These are phyloP conservation scores for Mastigias papua DNA, from an alignment of 30 jellyfish, hydroid and myxozoan species.

Conservation along the genomic window DNA sequence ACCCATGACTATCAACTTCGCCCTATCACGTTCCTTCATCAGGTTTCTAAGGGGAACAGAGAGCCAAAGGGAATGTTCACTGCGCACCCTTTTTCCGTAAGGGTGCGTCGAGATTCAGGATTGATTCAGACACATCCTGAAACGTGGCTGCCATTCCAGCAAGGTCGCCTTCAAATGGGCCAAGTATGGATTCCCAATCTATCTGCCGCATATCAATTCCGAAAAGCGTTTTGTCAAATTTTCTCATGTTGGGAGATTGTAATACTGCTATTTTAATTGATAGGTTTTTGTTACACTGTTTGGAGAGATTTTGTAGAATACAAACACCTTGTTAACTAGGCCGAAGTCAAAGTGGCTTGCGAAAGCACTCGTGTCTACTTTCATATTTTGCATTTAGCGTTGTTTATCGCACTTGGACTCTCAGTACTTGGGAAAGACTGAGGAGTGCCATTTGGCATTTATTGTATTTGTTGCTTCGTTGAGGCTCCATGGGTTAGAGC, in stretches of 20 bases:
- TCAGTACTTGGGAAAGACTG: no score
- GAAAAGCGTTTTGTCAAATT: slow-evolving; percentile 37
- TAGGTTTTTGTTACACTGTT: no score
- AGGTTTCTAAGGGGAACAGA: slow-evolving; percentile 35
- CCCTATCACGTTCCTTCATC: slow-evolving; percentile 45
- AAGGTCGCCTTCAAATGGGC: slow-evolving; percentile 45
- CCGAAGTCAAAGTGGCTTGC: no score
- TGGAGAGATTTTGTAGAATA: no score
- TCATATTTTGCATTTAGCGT: no score
- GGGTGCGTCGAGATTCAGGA: slow-evolving; percentile 49
- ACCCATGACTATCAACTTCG: slow-evolving; percentile 6
- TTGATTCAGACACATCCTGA: slow-evolving; percentile 58
- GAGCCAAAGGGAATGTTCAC: slow-evolving; percentile 49
- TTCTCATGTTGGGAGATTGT: slow-evolving; percentile 46
- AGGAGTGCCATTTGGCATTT: no score
- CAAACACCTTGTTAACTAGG: no score
- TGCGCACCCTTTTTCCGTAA: slow-evolving; percentile 44
- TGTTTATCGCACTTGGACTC: no score
- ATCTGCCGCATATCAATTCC: slow-evolving; percentile 15
- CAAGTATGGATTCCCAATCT: slow-evolving; percentile 43
- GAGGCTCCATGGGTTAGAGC: no score
- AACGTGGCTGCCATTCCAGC: slow-evolving; percentile 57
- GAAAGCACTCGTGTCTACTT: no score
- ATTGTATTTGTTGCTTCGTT: no score
- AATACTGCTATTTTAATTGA: no score